Evolutionary conservation across 35 echinoderm and acorn worm genomes (phyloP).

Genomic region (Lytechinus pictus): DNA sequence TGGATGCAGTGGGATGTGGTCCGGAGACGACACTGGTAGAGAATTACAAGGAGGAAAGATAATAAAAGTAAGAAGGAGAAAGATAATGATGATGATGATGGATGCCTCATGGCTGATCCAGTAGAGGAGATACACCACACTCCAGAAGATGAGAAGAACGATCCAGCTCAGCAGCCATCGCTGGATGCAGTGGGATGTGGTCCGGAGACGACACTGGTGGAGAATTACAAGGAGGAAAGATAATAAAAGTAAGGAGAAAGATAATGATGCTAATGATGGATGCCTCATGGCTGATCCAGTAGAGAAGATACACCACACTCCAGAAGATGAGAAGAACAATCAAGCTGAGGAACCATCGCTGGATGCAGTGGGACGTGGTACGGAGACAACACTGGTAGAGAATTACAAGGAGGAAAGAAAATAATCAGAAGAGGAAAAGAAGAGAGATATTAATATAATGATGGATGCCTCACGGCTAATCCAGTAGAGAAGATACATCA

Average conservation of each 20-base stretch:
- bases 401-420: neutral
- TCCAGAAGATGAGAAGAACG: too few relatives aligned
- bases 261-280: slow-evolving; percentile 80
- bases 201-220: too few relatives aligned
- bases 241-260: slow-evolving; percentile 76
- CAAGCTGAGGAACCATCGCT: slow-evolving; percentile 80
- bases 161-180: too few relatives aligned
- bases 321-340: slow-evolving; percentile 75
- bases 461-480: too few relatives aligned
- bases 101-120: too few relatives aligned
- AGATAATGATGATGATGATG: too few relatives aligned
- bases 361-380: slow-evolving; percentile 79
- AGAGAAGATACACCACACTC: slow-evolving; percentile 89
- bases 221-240: slow-evolving; percentile 48
- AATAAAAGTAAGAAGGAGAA: too few relatives aligned
- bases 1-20: slow-evolving; percentile 84
- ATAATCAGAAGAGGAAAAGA: too few relatives aligned
- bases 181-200: too few relatives aligned
- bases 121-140: too few relatives aligned
- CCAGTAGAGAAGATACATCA: too few relatives aligned
- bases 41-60: neutral
- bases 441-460: too few relatives aligned
- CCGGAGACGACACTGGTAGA: slow-evolving; percentile 78
- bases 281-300: slow-evolving; percentile 90
- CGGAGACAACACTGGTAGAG: slow-evolving; percentile 77